Base-by-base conservation (phyloP, 2,888 invertebrate species). In the Drosophila recens region DNA sequence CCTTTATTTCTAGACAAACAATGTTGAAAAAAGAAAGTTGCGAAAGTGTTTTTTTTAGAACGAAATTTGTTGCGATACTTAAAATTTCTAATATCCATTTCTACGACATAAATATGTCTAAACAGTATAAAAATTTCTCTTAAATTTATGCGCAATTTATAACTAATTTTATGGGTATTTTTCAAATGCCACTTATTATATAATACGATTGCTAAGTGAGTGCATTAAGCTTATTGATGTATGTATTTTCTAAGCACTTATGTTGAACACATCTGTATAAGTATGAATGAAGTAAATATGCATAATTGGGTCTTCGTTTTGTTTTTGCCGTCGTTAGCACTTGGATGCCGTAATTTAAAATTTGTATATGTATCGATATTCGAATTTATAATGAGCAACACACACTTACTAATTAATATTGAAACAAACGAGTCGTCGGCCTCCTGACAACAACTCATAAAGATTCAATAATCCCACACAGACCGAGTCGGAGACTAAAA, bases 341-440 rank as follows among this genome's bases (percentile, higher is more conserved):
- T 51, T 53, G 42, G 20, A 46, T 64, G 65, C 54, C 46, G 63
- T 57, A 79, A 71, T 73, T 67, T 58, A 34, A 65, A 70, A 75
- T 80, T 62, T 71, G 65, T 75, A 66, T 80, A 74, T 75, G 72
- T 72, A 67, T 57, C 57, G 53, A 52, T 64, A 57, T 77, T 48
- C 52, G 72, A 68, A 75, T 79, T 53, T 62, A 68, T 79, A 88
- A 86, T 79, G 66, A 75, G 70, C 54, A 63, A 45, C 59, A 70
- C 73, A 53, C 75, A 79, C 68, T 75, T 57, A 79, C 89, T 83
- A 88, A 84, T 86, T 84, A 86, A 86, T 79, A 80, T 75, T 78
- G 46, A 82, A 88, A 78, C 75, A 86, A 88, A 72, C 70, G 54
- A 69, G 71, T 67, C 51, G 54, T 46, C 48, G 58, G 46, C 52